Percentiles rank a stretch among this genome's conserved stretches.
Conservation (phyloP, 1,140 invertebrate species). For the Hylaeus anthracinus region DNA sequence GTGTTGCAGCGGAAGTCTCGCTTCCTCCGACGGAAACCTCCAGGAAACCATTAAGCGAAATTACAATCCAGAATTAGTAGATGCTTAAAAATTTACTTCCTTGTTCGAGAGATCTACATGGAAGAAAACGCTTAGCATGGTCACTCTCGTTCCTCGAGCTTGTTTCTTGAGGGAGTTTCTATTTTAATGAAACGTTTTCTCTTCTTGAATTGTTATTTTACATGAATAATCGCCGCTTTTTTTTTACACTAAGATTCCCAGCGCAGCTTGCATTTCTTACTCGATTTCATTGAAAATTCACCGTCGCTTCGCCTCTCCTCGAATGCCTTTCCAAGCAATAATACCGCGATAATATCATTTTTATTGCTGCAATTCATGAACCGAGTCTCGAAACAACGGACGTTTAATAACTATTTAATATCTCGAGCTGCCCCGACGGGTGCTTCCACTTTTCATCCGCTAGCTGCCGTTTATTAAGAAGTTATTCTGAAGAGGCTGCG, state of each 20-base stretch:
- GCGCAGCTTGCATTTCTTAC: not conserved
- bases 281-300: not conserved
- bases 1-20: not conserved
- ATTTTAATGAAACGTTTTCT: too few relatives aligned
- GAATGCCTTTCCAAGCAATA: not conserved
- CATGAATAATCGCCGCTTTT: too few relatives aligned
- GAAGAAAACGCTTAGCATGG: too few relatives aligned
- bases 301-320: too few relatives aligned
- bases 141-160: too few relatives aligned
- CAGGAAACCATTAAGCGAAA: conserved; percentile 20
- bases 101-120: not conserved
- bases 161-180: not conserved
- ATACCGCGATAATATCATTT: not conserved
- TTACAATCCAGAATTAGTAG: conserved; percentile 14
- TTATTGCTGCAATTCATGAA: not conserved
- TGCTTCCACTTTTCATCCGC: not conserved
- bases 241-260: too few relatives aligned
- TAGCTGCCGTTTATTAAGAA: conserved; percentile 11
- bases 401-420: conserved; percentile 23
- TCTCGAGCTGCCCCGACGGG: not conserved
- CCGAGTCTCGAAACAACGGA: not conserved
- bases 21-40: not conserved
- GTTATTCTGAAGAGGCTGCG: not conserved
- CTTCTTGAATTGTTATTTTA: too few relatives aligned
- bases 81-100: conserved; percentile 15